Evolutionary conservation across 2,888 invertebrate species (phyloP).

Genomic region (Acleris holmiana): DNA sequence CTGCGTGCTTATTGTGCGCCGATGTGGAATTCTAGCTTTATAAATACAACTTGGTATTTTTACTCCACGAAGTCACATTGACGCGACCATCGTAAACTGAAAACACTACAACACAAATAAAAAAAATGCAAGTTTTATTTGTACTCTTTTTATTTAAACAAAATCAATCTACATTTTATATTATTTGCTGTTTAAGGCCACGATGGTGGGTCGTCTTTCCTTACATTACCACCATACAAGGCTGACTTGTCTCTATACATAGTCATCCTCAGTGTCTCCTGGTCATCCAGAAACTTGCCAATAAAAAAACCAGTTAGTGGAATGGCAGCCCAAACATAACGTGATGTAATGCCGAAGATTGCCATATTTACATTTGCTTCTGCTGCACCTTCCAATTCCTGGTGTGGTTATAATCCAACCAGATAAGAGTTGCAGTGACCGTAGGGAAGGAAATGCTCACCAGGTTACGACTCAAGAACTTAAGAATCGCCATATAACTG

Average conservation of each 20-base stretch:
- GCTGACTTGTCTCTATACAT: slow-evolving; percentile 91
- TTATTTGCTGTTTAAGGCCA: slow-evolving; percentile 85
- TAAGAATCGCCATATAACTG: slow-evolving; percentile 82
- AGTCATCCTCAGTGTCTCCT: slow-evolving; percentile 89
- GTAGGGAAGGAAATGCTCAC: slow-evolving; percentile 88
- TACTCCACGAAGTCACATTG: too few species aligned
- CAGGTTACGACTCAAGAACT: slow-evolving; percentile 86
- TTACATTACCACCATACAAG: slow-evolving; percentile 87
- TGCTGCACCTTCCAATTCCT: slow-evolving; percentile 87
- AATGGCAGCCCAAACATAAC: slow-evolving; percentile 76
- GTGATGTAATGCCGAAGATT: slow-evolving; percentile 83
- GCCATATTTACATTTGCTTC: slow-evolving; percentile 70
- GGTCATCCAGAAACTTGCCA: slow-evolving; percentile 87
- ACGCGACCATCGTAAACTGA: too few species aligned
- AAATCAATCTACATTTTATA: slow-evolving; percentile 43
- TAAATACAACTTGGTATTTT: too few species aligned
- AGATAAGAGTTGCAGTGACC: slow-evolving; percentile 84
- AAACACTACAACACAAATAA: too few species aligned
- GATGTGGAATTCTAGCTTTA: too few species aligned
- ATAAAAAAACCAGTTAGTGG: slow-evolving; percentile 84
- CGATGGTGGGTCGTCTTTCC: slow-evolving; percentile 88
- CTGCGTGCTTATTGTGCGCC: too few species aligned
- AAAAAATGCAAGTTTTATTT: background rate
- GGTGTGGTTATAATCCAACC: slow-evolving; percentile 89
- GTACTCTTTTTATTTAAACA: slow-evolving; percentile 20